Evolutionary conservation across 2,888 invertebrate species (phyloP).

Genomic region (Rhodophaea formosa): DNA sequence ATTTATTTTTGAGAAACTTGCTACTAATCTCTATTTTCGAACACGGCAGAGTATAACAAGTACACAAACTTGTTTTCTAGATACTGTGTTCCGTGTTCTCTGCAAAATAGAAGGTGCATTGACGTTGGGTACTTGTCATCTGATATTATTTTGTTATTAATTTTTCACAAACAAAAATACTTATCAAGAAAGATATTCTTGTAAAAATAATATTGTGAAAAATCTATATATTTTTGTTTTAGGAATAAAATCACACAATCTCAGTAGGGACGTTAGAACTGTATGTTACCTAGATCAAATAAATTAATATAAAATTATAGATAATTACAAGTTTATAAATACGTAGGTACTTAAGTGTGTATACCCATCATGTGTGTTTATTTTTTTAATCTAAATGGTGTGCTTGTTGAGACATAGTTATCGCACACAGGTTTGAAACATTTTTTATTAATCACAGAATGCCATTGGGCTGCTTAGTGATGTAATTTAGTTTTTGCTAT

Average conservation of each 20-base stretch:
- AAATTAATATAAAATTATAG: constrained; percentile 46
- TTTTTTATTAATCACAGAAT: background rate
- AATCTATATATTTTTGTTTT: constrained; percentile 10
- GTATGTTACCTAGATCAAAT: constrained; percentile 69
- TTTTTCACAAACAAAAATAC: constrained; percentile 8
- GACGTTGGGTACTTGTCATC: constrained; percentile 10
- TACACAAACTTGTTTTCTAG: too few species aligned
- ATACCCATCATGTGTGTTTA: constrained; percentile 33
- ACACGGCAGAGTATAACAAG: too few species aligned
- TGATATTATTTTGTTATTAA: constrained; percentile 14
- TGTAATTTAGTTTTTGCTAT: too few species aligned
- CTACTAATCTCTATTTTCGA: too few species aligned
- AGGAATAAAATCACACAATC: constrained; percentile 12
- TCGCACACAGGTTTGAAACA: background rate
- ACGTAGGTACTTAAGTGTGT: constrained; percentile 46
- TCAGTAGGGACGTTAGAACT: constrained; percentile 24
- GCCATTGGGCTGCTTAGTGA: background rate
- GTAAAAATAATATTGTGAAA: background rate
- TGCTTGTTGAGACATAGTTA: background rate
- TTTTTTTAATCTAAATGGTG: constrained; percentile 19
- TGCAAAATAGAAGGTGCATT: background rate
- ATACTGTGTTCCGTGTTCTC: too few species aligned
- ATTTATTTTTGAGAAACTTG: too few species aligned
- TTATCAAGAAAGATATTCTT: background rate
- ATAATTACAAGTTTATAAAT: constrained; percentile 49